Base-by-base conservation (phyloP, 2,888 invertebrate genomes). In the Arctia plantaginis region DNA sequence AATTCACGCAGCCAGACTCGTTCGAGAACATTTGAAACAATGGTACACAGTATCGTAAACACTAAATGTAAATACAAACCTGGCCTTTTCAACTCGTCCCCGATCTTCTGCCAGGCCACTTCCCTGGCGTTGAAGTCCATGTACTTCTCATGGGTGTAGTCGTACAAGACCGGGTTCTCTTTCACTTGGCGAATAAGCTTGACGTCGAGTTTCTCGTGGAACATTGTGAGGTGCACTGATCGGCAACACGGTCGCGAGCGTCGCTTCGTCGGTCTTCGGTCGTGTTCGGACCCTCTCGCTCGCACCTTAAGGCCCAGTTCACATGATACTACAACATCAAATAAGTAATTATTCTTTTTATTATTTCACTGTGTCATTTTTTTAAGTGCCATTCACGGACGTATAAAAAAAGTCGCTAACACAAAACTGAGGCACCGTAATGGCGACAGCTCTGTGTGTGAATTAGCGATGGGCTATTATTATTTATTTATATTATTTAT, bases 91-190 rank as follows among this genome's bases (percentile, higher is more conserved):
- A 95, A 81, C 73, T 92, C 93, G 77, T 95, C 95, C 8, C 95
- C 95, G 47, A 95, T 95, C 83, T 90, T 94, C 83, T 95, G 95
- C 95, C 95, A 95, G 3, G 93, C 91, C 33, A 95, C 95, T 74
- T 95, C 95, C 20, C 95, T 87, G 0, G 92, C 86, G 64, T 95
- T 95, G 71, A 93, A 93, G 80, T 95, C 94, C 93, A 94, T 93
- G 74, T 95, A 95, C 74, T 93, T 92, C 0, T 82, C 84, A 82
- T 95, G 88, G 76, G 90, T 93, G 68, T 87, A 87, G 74, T 95
- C 93, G 82, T 95, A 95, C 0, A 95, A 73, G 20, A 94, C 92
- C 0, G 93, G 89, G 70, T 93, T 90, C 2, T 92, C 90, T 66
- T 89, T 89, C 7, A 95, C 95, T 3, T 92, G 85, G 18, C 84